These are phyloP conservation scores for Trichomycterus rosablanca DNA, from an alignment of 2,113 vertebrate species.

Conservation along the genomic window DNA sequence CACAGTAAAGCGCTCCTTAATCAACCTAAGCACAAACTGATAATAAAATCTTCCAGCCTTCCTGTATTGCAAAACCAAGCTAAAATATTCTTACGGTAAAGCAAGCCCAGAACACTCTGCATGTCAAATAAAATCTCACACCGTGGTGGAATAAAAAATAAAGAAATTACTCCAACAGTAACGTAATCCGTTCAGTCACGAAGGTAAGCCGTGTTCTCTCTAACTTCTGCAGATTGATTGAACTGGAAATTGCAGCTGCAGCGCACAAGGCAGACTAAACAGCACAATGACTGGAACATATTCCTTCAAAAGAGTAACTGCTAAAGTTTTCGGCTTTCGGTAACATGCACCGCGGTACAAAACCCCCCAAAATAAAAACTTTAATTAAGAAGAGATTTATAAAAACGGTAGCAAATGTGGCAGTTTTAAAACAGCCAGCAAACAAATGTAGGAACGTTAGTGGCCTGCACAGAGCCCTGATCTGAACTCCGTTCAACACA, in stretches of 20 bases:
- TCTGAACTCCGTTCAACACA: too few species aligned
- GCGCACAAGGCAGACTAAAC: constrained; percentile 15
- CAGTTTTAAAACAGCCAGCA: too few species aligned
- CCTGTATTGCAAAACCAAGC: constrained; percentile 60
- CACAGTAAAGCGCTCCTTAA: constrained; percentile 62
- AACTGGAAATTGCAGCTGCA: constrained; percentile 35
- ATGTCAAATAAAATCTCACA: constrained; percentile 66
- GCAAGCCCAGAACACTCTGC: constrained; percentile 56
- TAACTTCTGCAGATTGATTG: constrained; percentile 39
- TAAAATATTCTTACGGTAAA: constrained; percentile 60
- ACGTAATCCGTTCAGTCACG: constrained; percentile 59
- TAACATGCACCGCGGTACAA: constrained; percentile 6
- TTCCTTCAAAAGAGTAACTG: constrained; percentile 16
- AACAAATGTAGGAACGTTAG: too few species aligned
- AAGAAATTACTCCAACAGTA: constrained; percentile 54
- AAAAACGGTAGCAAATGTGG: neutral
- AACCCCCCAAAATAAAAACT: neutral
- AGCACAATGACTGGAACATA: constrained; percentile 14
- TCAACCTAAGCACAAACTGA: constrained; percentile 54
- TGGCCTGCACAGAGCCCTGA: too few species aligned
- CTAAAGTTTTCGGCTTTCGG: constrained; percentile 1
- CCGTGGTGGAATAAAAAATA: too few species aligned
- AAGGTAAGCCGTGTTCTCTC: constrained; percentile 49
- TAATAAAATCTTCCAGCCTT: constrained; percentile 55
- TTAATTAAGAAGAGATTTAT: neutral